phyloP scores from a whole-genome alignment of 1,140 invertebrate species.

The Sminthurinus signatus region DNA sequence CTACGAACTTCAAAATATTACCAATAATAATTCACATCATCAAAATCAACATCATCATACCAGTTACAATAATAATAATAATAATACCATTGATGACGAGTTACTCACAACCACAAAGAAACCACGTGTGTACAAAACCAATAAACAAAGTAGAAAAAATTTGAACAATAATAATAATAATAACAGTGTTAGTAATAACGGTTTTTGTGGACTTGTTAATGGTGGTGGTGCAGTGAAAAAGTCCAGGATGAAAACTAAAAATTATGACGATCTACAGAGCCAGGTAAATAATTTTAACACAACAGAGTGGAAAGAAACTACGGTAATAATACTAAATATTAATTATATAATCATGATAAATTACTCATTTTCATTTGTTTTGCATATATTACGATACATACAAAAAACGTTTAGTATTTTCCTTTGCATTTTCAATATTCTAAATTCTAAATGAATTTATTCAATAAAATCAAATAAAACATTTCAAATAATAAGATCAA shows the following conservation, averaged over 20 bases:
- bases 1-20: neutral
- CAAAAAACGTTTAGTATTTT: too few relatives aligned
- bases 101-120: neutral
- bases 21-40: neutral
- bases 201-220: neutral
- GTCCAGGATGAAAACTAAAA: conserved; percentile 11
- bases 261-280: conserved; percentile 60
- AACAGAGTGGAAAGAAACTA: too few relatives aligned
- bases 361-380: too few relatives aligned
- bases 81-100: neutral
- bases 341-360: too few relatives aligned
- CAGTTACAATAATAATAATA: neutral
- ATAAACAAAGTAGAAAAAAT: conserved; percentile 5
- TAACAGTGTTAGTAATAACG: neutral
- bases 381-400: too few relatives aligned
- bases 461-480: too few relatives aligned
- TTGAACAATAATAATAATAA: neutral
- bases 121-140: neutral
- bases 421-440: too few relatives aligned
- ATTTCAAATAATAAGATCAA: too few relatives aligned
- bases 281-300: too few relatives aligned
- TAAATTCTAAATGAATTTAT: too few relatives aligned
- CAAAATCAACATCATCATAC: neutral
- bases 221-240: conserved; percentile 4
- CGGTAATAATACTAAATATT: too few relatives aligned